A percentile compares a stretch with the other conserved stretches of the same genome.
phyloP scores from a whole-genome alignment of 2,888 invertebrate species.

The Morinoia aosen region DNA sequence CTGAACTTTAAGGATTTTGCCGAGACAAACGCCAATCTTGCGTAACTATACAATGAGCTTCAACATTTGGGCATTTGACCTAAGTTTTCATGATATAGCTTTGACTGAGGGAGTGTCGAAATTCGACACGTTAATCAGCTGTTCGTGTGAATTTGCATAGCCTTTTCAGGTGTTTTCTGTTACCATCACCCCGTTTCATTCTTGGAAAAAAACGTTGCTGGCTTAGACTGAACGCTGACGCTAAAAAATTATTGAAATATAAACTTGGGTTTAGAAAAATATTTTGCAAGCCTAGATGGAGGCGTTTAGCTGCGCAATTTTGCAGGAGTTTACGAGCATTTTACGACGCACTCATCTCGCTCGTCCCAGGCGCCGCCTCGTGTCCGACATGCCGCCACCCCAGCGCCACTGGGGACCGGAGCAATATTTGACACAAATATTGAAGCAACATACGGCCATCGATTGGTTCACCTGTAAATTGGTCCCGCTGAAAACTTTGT shows the following conservation, averaged over 20 bases:
- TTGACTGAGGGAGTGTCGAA: no score
- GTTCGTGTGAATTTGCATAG: not conserved
- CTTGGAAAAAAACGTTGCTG: not conserved
- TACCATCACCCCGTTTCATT: not conserved
- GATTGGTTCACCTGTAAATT: no score
- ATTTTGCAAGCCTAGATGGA: not conserved
- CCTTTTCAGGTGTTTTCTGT: not conserved
- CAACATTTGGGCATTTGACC: no score
- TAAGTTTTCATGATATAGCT: no score
- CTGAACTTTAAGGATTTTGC: no score
- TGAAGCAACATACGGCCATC: no score
- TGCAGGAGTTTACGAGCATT: not conserved
- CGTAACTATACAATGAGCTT: no score
- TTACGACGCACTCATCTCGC: not conserved
- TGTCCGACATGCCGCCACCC: not conserved
- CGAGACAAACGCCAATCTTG: no score
- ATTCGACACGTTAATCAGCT: no score
- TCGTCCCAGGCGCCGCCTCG: not conserved
- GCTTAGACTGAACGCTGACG: not conserved
- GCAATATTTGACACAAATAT: not conserved
- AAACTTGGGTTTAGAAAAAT: not conserved
- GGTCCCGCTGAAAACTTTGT: no score
- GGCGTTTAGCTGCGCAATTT: not conserved
- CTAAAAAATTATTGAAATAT: not conserved
- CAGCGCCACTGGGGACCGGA: not conserved